Evolutionary conservation across 1,140 invertebrate genomes (phyloP).

Genomic region (Cydia amplana): DNA sequence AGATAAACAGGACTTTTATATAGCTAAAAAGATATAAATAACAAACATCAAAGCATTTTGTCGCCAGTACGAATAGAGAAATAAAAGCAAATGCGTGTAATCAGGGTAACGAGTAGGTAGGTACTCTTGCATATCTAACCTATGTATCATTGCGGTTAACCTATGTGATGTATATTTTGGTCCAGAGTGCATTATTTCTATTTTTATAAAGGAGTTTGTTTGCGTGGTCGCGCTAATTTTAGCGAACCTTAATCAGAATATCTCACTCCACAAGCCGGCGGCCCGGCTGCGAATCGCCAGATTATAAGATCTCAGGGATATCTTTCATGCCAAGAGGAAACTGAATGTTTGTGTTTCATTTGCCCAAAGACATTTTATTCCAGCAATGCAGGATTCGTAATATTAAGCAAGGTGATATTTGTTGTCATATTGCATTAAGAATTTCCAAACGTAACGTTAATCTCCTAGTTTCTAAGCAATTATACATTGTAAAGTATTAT

Average conservation of each 20-base stretch:
- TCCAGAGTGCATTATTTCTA: slow-evolving; percentile 41
- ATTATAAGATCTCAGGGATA: slow-evolving; percentile 1
- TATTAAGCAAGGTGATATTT: background rate
- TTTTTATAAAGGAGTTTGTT: slow-evolving; percentile 56
- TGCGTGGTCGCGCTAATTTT: slow-evolving; percentile 56
- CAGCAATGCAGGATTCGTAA: background rate
- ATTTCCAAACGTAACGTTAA: background rate
- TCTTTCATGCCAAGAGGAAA: slow-evolving; percentile 16
- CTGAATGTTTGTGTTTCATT: background rate
- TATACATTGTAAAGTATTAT: background rate
- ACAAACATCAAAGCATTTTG: background rate
- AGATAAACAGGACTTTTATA: too few species aligned
- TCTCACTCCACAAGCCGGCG: slow-evolving; percentile 44
- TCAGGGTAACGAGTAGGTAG: background rate
- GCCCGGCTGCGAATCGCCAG: slow-evolving; percentile 17
- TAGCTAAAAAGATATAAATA: background rate
- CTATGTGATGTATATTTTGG: slow-evolving; percentile 12
- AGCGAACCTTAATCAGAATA: slow-evolving; percentile 57
- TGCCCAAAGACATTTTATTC: background rate
- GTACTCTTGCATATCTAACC: background rate
- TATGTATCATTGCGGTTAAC: background rate
- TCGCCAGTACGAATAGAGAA: background rate
- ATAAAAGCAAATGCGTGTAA: background rate
- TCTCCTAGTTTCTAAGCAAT: background rate
- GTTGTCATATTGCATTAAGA: too few species aligned